Base-by-base conservation (phyloP, 2,888 invertebrate species). In the Psococerastis gibbosa region DNA sequence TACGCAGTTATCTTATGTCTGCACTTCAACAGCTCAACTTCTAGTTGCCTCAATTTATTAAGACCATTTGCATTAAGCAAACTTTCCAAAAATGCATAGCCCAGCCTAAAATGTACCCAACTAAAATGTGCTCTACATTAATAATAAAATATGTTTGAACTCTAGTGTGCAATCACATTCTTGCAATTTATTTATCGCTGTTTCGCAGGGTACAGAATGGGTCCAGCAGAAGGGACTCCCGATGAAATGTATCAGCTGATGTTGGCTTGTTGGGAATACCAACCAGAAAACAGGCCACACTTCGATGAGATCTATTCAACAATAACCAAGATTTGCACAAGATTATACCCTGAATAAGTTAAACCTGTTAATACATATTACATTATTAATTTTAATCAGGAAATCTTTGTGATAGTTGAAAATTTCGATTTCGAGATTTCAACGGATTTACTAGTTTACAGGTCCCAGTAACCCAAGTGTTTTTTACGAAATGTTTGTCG, bases 201-300 rank as follows among this genome's bases (percentile, higher is more conserved):
- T 32, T 18, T 53, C 54, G 27, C 57, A 89, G 91, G 91, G 18
- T 92, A 87, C 62, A 71, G 92, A 49, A 88, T 94, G 87, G 89
- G 89, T 41, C 78, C 87, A 1, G 85, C 92, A 0, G 82, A 85
- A 49, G 78, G 78, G 43, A 87, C 87, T 32, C 80, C 89, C 1
- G 83, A 84, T 41, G 82, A 85, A 58, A 81, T 91, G 60, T 88
- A 94, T 62, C 73, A 79, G 46, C 66, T 94, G 47, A 92, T 94
- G 91, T 63, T 85, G 46, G 73, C 80, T 47, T 92, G 92, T 60
- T 94, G 94, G 94, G 84, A 88, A 56, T 88, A 89, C 58, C 81
- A 88, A 56, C 79, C 91, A 2, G 88, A 89, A 50, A 78, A 81
- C 55, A 70, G 94, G 53, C 92, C 91, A 32, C 88, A 88, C 61